Conservation (phyloP, 2,888 invertebrate genomes). For the Apotomis betuletana region DNA sequence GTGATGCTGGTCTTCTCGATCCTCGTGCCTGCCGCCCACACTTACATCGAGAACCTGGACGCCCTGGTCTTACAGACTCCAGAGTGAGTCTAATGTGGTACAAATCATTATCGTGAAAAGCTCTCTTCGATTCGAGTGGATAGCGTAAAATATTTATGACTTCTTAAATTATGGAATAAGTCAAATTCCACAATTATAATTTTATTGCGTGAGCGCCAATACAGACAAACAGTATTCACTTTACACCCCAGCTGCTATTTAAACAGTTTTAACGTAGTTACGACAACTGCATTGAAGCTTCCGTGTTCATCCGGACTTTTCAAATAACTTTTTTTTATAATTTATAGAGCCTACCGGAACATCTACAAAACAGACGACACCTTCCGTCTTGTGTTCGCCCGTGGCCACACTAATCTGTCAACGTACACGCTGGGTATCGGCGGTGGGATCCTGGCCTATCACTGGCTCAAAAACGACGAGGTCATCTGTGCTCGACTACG, state of each 20-base stretch:
- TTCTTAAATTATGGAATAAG: too few species aligned
- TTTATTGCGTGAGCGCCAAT: too few species aligned
- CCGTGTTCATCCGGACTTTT: too few species aligned
- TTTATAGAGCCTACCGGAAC: slow-evolving; percentile 60
- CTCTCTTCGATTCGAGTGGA: too few species aligned
- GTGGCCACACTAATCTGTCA: slow-evolving; percentile 74
- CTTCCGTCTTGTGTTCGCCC: slow-evolving; percentile 64
- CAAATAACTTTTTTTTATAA: too few species aligned
- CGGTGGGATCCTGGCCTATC: slow-evolving; percentile 67
- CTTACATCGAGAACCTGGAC: slow-evolving; percentile 68
- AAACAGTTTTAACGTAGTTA: too few species aligned
- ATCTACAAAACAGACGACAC: slow-evolving; percentile 63
- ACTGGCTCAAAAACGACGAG: slow-evolving; percentile 59
- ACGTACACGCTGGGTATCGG: slow-evolving; percentile 70
- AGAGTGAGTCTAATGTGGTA: slow-evolving; percentile 62
- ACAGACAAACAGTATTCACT: too few species aligned
- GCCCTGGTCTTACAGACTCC: slow-evolving; percentile 71
- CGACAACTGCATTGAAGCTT: too few species aligned
- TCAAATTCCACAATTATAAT: too few species aligned
- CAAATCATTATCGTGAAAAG: too few species aligned
- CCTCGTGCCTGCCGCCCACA: slow-evolving; percentile 60
- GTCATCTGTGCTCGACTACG: slow-evolving; percentile 55
- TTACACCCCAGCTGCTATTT: too few species aligned
- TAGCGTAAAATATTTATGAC: too few species aligned
- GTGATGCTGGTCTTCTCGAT: slow-evolving; percentile 56